These are phyloP conservation scores for Melanotaenia nigrans DNA, from an alignment of 2,797 vertebrate genomes.

Conservation along the genomic window DNA sequence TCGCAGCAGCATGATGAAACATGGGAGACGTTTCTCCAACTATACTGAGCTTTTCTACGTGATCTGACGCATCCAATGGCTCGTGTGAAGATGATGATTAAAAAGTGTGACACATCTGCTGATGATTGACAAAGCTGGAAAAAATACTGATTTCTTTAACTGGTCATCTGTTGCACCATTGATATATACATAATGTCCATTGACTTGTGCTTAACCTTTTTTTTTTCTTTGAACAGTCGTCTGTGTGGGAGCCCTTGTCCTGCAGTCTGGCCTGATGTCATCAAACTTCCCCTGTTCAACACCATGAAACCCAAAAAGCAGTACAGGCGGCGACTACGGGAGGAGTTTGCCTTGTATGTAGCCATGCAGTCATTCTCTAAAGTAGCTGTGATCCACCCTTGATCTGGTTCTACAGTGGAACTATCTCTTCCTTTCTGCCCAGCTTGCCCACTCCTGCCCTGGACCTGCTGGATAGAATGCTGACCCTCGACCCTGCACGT, in stretches of 20 bases:
- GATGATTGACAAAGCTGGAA: no score
- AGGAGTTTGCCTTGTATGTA: constrained; percentile 97
- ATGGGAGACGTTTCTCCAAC: no score
- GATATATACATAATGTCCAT: no score
- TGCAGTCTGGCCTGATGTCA: constrained; percentile 97
- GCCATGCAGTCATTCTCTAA: rapidly evolving
- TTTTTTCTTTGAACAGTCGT: constrained; percentile 80
- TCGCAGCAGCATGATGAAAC: no score
- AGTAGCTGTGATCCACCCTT: not conserved
- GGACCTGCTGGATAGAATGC: constrained; percentile 96
- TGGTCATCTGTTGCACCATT: not conserved
- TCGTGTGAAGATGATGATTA: not conserved
- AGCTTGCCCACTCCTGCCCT: constrained; percentile 91
- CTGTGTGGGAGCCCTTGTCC: constrained; percentile 97
- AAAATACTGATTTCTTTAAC: not conserved
- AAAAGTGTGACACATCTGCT: no score
- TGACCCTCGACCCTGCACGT: constrained; percentile 94
- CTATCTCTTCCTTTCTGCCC: not conserved
- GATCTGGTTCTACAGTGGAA: constrained; percentile 14
- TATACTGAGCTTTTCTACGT: no score
- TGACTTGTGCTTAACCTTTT: not conserved
- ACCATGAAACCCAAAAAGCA: constrained; percentile 99
- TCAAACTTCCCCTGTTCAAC: constrained; percentile 98
- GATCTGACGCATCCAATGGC: not conserved
- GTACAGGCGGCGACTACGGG: constrained; percentile 92